These are phyloP conservation scores for Nycticorax nycticorax DNA, from an alignment of 2,113 vertebrate genomes.

Conservation along the genomic window DNA sequence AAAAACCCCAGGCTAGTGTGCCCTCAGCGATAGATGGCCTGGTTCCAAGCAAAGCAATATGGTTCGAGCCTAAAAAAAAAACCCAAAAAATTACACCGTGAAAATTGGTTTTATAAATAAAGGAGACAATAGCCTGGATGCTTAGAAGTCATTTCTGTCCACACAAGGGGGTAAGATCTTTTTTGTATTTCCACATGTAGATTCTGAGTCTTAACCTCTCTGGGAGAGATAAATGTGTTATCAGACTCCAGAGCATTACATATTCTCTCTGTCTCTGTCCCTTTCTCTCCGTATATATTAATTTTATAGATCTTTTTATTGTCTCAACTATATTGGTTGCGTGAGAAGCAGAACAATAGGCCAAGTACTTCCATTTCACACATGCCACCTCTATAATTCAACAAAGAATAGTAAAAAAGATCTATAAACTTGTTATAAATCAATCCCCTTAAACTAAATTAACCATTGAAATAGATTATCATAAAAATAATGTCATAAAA, in stretches of 20 bases:
- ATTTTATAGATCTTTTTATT: constrained; percentile 86
- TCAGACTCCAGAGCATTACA: constrained; percentile 71
- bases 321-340: constrained; percentile 78
- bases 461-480: constrained; percentile 79
- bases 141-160: constrained; percentile 29
- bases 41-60: constrained; percentile 10
- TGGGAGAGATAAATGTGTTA: constrained; percentile 69
- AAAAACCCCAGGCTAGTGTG: background rate
- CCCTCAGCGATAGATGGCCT: background rate
- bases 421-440: constrained; percentile 83
- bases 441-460: constrained; percentile 78
- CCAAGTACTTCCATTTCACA: constrained; percentile 81
- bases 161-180: constrained; percentile 40
- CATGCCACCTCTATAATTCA: constrained; percentile 81
- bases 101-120: constrained; percentile 51
- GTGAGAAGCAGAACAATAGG: constrained; percentile 84
- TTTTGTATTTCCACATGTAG: constrained; percentile 56
- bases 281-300: constrained; percentile 81
- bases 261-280: constrained; percentile 75
- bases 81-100: background rate
- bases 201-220: constrained; percentile 70
- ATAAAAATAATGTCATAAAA: constrained; percentile 80
- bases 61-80: background rate
- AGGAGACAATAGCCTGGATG: background rate
- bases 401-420: constrained; percentile 74